These are phyloP conservation scores for Netelia virgata DNA, from an alignment of 2,888 invertebrate species.

Conservation along the genomic window DNA sequence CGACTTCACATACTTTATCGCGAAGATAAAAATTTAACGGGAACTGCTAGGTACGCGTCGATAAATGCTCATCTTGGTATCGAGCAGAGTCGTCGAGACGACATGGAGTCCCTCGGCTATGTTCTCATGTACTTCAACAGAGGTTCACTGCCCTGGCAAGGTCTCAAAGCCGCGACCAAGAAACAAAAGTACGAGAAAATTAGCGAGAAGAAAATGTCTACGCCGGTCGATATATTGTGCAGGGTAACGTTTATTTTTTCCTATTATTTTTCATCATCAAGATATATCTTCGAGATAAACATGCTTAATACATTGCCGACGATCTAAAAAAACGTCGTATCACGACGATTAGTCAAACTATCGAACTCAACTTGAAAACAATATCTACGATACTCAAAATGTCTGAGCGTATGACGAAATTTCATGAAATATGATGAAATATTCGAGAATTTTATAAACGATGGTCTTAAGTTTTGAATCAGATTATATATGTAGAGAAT, in stretches of 20 bases:
- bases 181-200: constrained; percentile 99
- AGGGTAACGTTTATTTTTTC: constrained; percentile 88
- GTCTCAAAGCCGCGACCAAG: constrained; percentile 98
- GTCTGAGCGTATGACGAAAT: too few relatives aligned
- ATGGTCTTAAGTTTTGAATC: too few relatives aligned
- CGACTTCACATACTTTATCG: constrained; percentile 97
- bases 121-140: constrained; percentile 99
- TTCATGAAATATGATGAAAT: too few relatives aligned
- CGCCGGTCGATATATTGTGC: constrained; percentile 98
- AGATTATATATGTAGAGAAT: too few relatives aligned
- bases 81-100: constrained; percentile 99
- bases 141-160: constrained; percentile 98
- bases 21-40: constrained; percentile 96
- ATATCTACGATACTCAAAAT: too few relatives aligned
- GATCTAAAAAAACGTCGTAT: too few relatives aligned
- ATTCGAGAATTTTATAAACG: too few relatives aligned
- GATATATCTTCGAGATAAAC: too few relatives aligned
- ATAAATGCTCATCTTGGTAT: constrained; percentile 99
- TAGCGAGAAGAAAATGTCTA: constrained; percentile 99
- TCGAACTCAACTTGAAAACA: too few relatives aligned
- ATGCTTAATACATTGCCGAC: too few relatives aligned
- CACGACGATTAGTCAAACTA: too few relatives aligned
- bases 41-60: constrained; percentile 98
- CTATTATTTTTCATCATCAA: neutral
- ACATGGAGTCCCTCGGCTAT: constrained; percentile 99